These are phyloP conservation scores for Craniophora ligustri DNA, from an alignment of 2,888 invertebrate genomes.

Conservation along the genomic window DNA sequence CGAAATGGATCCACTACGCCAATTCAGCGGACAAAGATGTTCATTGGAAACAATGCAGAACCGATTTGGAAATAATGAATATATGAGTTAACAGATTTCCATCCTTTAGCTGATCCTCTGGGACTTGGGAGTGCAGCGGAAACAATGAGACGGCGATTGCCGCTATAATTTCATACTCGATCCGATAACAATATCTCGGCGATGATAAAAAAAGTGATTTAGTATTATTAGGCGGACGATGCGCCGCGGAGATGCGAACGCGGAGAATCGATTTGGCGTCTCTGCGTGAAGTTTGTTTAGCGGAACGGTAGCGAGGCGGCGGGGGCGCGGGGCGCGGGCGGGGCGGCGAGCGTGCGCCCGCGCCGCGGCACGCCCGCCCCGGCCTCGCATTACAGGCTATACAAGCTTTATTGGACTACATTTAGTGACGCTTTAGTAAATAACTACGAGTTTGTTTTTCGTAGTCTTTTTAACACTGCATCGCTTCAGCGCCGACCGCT, in stretches of 20 bases:
- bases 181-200: slow-evolving; percentile 79
- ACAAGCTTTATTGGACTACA: slow-evolving; percentile 67
- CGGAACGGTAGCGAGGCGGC: slow-evolving; percentile 75
- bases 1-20: slow-evolving; percentile 70
- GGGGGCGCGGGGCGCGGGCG: slow-evolving; percentile 32
- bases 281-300: slow-evolving; percentile 87
- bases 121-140: slow-evolving; percentile 76
- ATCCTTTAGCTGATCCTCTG: slow-evolving; percentile 68
- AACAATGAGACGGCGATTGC: slow-evolving; percentile 76
- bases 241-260: slow-evolving; percentile 81
- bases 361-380: slow-evolving; percentile 68
- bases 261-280: slow-evolving; percentile 82
- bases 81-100: slow-evolving; percentile 78
- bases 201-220: slow-evolving; percentile 81
- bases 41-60: slow-evolving; percentile 83
- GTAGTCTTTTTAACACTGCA: slow-evolving; percentile 56
- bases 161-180: slow-evolving; percentile 83
- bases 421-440: slow-evolving; percentile 75
- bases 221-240: slow-evolving; percentile 78
- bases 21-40: slow-evolving; percentile 85
- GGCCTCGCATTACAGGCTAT: slow-evolving; percentile 55
- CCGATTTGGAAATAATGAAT: slow-evolving; percentile 77
- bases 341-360: slow-evolving; percentile 67
- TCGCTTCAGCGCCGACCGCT: slow-evolving; percentile 55
- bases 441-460: slow-evolving; percentile 65